Base-by-base conservation (phyloP, 2,888 invertebrate genomes). In the Lithosia quadra region DNA sequence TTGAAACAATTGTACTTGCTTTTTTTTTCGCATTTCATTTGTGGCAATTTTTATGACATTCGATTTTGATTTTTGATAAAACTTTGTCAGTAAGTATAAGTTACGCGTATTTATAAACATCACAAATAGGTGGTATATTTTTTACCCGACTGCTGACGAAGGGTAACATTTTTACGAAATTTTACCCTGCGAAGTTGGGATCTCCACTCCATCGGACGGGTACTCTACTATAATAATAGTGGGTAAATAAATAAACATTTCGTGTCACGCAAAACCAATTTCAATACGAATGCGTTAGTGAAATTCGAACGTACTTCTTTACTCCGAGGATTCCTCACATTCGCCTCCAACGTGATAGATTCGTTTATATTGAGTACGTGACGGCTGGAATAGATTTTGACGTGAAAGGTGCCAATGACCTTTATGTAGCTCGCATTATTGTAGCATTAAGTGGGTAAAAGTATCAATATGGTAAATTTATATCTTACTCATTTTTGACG, bases 301-400 rank as follows among this genome's bases (percentile, higher is more conserved):
- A 56, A 56, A 56, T 56, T 56, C 55, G 22, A 11, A 56, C 55
- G 55, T 49, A 49, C 49, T 49, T n/a, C 49, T 49, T 49, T 9
- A 49, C 49, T 49, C n/a, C 9, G 49, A 49, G n/a, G 49, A 49
- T 49, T 49, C n/a, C 49, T 49, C 49, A 56, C 24, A 15, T 56
- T 13, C 55, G 11, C 13, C 9, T 21, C 55, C 15, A 22, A 3
- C 21, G 11, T 24, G 55, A 56, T 56, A 56, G 55, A 56, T 56
- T 56, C 7, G 55, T 56, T 49, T 28, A 43, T n/a, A 49, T 49
- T 49, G 49, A 18, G 1, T 49, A 49, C 49, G 49, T 49, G 49
- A 49, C n/a, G 18, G n/a, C 18, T 0, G 1, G 8, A 49, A 49
- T 49, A n/a, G 49, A 5, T 49, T 49, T 49, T 49, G 49, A 49